phyloP scores from a whole-genome alignment of 1,140 invertebrate genomes.

The Eumeta japonica region DNA sequence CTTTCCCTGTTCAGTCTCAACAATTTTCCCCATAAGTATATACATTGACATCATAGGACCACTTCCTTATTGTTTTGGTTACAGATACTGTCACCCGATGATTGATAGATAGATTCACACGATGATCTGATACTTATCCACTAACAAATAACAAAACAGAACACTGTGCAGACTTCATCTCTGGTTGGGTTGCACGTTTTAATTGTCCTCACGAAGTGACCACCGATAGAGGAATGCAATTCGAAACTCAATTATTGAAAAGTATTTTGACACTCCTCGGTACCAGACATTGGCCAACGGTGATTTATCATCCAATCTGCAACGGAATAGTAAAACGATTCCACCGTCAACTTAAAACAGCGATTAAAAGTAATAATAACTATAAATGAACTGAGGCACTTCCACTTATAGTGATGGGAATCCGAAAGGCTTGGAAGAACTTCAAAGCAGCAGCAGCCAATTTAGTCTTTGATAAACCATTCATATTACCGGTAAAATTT shows the following conservation, averaged over 20 bases:
- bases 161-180: constrained; percentile 16
- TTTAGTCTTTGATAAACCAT: constrained; percentile 21
- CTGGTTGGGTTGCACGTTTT: constrained; percentile 27
- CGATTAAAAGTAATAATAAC: constrained; percentile 40
- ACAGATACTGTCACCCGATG: constrained; percentile 22
- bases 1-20: constrained; percentile 12
- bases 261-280: constrained; percentile 12
- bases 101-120: constrained; percentile 23
- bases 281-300: constrained; percentile 12
- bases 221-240: constrained; percentile 30
- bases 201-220: constrained; percentile 23
- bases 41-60: constrained; percentile 35
- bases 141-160: constrained; percentile 21
- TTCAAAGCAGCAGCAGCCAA: constrained; percentile 22
- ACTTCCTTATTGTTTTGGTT: constrained; percentile 13
- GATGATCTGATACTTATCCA: constrained; percentile 30
- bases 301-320: constrained; percentile 28
- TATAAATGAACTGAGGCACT: constrained; percentile 16
- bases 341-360: too few species aligned
- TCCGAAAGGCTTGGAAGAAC: constrained; percentile 11
- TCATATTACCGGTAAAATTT: constrained; percentile 22
- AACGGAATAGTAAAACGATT: constrained; percentile 41
- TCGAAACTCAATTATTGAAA: constrained; percentile 17
- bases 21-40: constrained; percentile 20
- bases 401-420: constrained; percentile 15